These are phyloP conservation scores for Rhea pennata DNA, from an alignment of 2,113 vertebrate genomes.

Conservation along the genomic window DNA sequence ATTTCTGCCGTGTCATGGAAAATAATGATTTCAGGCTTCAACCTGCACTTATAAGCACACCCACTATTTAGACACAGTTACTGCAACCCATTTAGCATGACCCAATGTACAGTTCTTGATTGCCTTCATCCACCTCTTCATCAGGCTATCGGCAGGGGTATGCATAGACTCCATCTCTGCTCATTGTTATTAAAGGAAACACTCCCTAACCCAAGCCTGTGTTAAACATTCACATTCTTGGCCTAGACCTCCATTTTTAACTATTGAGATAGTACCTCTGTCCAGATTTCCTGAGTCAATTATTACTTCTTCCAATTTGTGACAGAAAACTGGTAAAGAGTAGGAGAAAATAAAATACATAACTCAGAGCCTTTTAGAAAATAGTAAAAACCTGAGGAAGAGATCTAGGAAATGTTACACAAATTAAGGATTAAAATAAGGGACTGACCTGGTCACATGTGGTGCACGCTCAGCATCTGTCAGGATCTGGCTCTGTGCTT, in stretches of 20 bases:
- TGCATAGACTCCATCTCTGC: neutral
- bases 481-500: neutral
- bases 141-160: neutral
- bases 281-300: neutral
- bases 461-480: neutral
- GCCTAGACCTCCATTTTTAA: neutral
- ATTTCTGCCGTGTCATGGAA: neutral
- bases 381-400: neutral
- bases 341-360: neutral
- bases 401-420: neutral
- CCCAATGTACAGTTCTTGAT: neutral
- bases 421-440: slow-evolving; percentile 1
- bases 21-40: neutral
- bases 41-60: neutral
- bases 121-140: neutral
- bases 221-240: neutral
- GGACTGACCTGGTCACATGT: neutral
- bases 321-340: neutral
- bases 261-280: neutral
- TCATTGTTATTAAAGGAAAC: neutral
- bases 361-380: neutral
- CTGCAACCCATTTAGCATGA: neutral
- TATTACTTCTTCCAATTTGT: neutral
- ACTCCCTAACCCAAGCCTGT: neutral
- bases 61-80: neutral